Evolutionary conservation across 2,797 vertebrate genomes (phyloP), one percentile per base, ranked within the genome.

Genomic region (Percopsis omiscomaycus): DNA sequence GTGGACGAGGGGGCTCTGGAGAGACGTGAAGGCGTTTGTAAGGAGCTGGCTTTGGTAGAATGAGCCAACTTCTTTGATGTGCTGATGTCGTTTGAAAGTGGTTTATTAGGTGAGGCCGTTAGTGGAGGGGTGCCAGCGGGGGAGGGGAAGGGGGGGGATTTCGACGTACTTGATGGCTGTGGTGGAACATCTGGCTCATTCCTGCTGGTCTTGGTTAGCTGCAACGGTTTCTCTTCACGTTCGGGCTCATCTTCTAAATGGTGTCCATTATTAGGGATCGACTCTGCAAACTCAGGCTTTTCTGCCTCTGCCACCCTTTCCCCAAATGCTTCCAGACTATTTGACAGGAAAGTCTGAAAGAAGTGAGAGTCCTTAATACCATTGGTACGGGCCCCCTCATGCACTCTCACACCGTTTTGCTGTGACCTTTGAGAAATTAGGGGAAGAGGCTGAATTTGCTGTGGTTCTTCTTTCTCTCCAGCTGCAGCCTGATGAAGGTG

Each of bases 331-430:
- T 92, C 91, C 9, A 93, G 80, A 52, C 88, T 92, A 78, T 90
- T 91, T 16, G 91, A 79, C 80, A 93, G 77, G 77, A 93, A 93
- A 49, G 86, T 87, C 86, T 93, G 91, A 67, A 93, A 93, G 84
- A 92, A 93, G 69, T 92, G 84, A 3, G 90, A 80, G 64, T 82
- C 86, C 69, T 73, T 82, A 16, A 85, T 77, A 10, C 83, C 84
- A 37, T 88, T 91, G 71, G 74, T 83, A 3, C 86, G 86, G 11
- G 60, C 68, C 67, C 16, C 85, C 22, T 84, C 87, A 0, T 61
- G 63, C 6, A 60, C 66, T 59, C 81, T 84, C 1, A 58, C 56
- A 16, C 75, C 77, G 0, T 86, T 89, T 3, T 66, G 66, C 15
- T 87, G 72, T 49, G 82, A 68, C 68, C 88, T 91, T 70, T 81